These are phyloP conservation scores for Pseudachorutes palmiensis DNA, from an alignment of 1,140 invertebrate species.

Conservation along the genomic window DNA sequence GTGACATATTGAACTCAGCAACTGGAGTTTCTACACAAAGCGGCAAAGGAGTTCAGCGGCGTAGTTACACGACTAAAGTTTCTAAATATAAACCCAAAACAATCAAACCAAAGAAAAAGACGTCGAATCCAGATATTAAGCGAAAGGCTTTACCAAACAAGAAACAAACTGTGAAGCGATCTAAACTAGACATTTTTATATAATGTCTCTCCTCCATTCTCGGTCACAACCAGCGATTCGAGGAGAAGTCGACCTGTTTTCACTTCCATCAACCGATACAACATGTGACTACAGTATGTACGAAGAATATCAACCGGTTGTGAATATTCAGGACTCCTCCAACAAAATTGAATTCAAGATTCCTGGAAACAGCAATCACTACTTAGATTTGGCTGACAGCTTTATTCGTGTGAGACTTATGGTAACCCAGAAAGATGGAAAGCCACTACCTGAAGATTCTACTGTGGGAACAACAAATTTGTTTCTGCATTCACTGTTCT, in stretches of 20 bases:
- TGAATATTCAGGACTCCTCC: constrained; percentile 7
- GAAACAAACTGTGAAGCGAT: background rate
- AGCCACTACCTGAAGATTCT: too few relatives aligned
- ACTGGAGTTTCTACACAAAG: background rate
- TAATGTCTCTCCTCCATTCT: background rate
- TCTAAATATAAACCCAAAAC: background rate
- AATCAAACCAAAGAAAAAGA: background rate
- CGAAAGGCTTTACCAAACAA: background rate
- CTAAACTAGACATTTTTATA: background rate
- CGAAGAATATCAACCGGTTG: constrained; percentile 25
- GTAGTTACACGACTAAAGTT: background rate
- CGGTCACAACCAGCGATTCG: background rate
- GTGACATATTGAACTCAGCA: background rate
- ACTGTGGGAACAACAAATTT: too few relatives aligned
- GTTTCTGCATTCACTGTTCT: too few relatives aligned
- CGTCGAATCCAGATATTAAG: background rate
- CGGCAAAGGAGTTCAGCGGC: background rate
- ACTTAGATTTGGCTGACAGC: too few relatives aligned
- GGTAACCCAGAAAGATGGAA: too few relatives aligned
- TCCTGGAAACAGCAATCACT: constrained; percentile 13
- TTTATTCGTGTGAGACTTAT: too few relatives aligned
- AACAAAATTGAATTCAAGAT: constrained; percentile 25
- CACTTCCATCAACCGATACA: background rate
- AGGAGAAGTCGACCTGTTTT: background rate
- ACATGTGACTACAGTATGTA: background rate